Conservation (phyloP, 2,888 invertebrate species). For the Calliopum simillimum region DNA sequence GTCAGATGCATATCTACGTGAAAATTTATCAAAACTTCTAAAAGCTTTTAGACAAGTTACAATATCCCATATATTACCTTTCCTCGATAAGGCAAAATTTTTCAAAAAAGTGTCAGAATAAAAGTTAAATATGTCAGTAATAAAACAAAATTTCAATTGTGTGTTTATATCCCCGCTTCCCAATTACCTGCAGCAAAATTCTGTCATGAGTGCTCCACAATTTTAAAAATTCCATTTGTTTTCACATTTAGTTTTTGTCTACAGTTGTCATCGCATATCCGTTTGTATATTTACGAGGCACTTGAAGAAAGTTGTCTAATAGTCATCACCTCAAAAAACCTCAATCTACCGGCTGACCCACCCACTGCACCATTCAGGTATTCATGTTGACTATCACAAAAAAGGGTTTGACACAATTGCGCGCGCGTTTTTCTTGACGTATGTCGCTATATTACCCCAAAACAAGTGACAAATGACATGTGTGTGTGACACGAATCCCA, state of each 20-base stretch:
- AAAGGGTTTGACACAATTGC: conserved; percentile 63
- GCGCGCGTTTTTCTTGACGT: conserved; percentile 60
- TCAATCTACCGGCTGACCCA: background rate
- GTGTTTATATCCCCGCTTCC: background rate
- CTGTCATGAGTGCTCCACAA: background rate
- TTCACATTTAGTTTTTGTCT: background rate
- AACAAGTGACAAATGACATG: conserved; percentile 53
- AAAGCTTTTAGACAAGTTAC: no score
- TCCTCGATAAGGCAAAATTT: background rate
- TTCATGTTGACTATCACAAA: conserved; percentile 58
- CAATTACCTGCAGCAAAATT: background rate
- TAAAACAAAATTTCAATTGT: background rate
- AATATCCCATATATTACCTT: no score
- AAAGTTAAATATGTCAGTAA: conserved; percentile 4
- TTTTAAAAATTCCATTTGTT: conserved; percentile 7
- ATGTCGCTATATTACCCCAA: conserved; percentile 51
- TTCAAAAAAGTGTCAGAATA: background rate
- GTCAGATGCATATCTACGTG: no score
- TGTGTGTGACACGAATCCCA: conserved; percentile 26
- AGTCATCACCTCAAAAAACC: background rate
- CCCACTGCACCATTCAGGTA: background rate
- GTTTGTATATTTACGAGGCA: conserved; percentile 18
- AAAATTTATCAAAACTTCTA: no score
- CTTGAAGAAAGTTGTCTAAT: conserved; percentile 21
- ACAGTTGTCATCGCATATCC: conserved; percentile 1